phyloP scores from a whole-genome alignment of 2,888 invertebrate species.

The Hypercompe scribonia region DNA sequence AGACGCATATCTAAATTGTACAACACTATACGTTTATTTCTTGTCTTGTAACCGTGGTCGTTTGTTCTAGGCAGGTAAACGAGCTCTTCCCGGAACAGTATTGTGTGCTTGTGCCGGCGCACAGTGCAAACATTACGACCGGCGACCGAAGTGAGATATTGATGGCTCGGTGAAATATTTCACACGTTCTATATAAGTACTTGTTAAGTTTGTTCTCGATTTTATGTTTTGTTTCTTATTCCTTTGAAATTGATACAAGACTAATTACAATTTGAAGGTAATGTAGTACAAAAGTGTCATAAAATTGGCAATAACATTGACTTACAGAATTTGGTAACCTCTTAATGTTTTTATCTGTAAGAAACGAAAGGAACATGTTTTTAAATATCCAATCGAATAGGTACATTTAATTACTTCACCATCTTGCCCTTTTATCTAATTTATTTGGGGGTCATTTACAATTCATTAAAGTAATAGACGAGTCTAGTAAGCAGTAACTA shows the following conservation, averaged over 20 bases:
- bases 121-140: constrained; percentile 40
- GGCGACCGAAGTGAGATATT: constrained; percentile 24
- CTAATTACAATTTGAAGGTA: neutral
- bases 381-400: no score
- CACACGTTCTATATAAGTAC: constrained; percentile 39
- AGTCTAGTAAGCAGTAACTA: neutral
- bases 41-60: constrained; percentile 20
- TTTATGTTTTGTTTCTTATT: neutral
- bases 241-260: neutral
- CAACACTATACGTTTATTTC: neutral
- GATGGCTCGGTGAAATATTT: constrained; percentile 42
- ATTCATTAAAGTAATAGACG: neutral
- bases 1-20: neutral
- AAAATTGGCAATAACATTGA: no score
- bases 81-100: constrained; percentile 51
- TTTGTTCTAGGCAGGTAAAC: constrained; percentile 53
- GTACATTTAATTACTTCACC: neutral
- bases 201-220: constrained; percentile 10
- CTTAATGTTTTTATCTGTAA: neutral
- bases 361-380: neutral
- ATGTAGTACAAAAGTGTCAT: no score
- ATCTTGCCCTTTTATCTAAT: neutral
- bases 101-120: constrained; percentile 39
- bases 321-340: neutral
- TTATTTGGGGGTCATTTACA: neutral